Conservation (phyloP, 2,797 vertebrate species). For the Limnodromus scolopaceus region DNA sequence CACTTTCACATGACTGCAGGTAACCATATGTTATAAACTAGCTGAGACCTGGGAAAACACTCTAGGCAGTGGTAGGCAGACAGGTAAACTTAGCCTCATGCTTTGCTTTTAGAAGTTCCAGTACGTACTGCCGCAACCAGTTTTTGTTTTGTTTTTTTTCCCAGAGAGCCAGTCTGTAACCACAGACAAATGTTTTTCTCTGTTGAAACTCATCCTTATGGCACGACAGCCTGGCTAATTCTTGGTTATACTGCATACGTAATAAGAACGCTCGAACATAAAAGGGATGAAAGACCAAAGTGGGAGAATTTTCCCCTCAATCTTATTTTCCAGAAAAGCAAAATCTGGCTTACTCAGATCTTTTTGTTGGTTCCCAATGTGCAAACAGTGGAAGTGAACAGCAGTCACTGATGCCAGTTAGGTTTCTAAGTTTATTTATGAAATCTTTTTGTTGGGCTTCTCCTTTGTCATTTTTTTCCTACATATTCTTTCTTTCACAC, state of each 20-base stretch:
- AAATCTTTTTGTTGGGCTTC: not conserved
- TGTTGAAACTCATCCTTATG: conserved; percentile 69
- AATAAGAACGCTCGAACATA: conserved; percentile 53
- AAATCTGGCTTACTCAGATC: not conserved
- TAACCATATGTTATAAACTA: conserved; percentile 34
- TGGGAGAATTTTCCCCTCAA: conserved; percentile 60
- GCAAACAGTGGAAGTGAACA: not conserved
- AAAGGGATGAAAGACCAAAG: conserved; percentile 63
- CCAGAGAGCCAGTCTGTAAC: conserved; percentile 70
- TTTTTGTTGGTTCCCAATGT: not conserved
- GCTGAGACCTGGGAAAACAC: conserved; percentile 60
- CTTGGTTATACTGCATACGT: conserved; percentile 3
- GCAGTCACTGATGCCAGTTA: not conserved
- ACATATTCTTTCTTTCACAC: not conserved
- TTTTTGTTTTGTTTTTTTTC: conserved; percentile 67
- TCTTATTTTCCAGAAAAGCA: conserved; percentile 17
- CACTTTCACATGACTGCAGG: conserved; percentile 46
- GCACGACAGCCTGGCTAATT: conserved; percentile 55
- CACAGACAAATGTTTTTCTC: conserved; percentile 76
- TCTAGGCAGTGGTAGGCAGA: conserved; percentile 69
- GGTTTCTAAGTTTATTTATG: not conserved
- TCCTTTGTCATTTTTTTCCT: not conserved
- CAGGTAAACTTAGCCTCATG: conserved; percentile 66
- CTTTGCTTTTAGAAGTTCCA: conserved; percentile 71
- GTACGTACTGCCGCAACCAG: conserved; percentile 60